Evolutionary conservation across 2,888 invertebrate genomes (phyloP), one percentile per base, ranked within the genome.

Genomic region (Harmothoe impar): DNA sequence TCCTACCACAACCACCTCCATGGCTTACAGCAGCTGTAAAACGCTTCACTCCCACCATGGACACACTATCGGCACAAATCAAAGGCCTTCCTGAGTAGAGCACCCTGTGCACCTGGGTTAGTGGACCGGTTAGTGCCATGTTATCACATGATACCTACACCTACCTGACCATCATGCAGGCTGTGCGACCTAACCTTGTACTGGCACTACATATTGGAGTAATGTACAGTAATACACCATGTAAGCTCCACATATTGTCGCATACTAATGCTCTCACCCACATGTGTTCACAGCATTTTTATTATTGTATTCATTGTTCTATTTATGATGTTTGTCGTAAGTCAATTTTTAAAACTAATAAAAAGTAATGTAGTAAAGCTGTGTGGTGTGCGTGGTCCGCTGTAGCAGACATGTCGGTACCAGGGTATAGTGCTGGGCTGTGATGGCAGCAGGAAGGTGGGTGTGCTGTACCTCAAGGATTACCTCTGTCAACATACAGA

Each of bases 401-500:
- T 43, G 43, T 43, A 43, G 43, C 10, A 43, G 43, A 43, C 5
- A 43, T 43, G 43, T 43, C 3, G 43, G 43, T 43, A n/a, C n/a
- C n/a, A 43, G 43, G 10, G 10, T 43, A 43, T 10, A 43, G 43
- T 43, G 43, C 43, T 43, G 43, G 43, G 43, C 43, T 43, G 43
- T 43, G 43, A 43, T 43, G 43, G 43, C 5, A 7, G 43, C 43
- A 43, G 43, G 43, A 43, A 43, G 43, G 29, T 72, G 15, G 20
- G 72, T 72, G 72, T 72, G 43, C 81, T 43, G 10, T 43, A 23
- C 81, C 7, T 43, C 35, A 17, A 33, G 81, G 81, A 86, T 86
- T 54, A 25, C 52, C 56, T 86, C 56, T 25, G 86, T 86, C 86
- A 86, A 86, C 86, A 86, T 25, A 54, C 25, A 25, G 84, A n/a